phyloP scores from a whole-genome alignment of 2,797 vertebrate species.

The Macrochelys suwanniensis region DNA sequence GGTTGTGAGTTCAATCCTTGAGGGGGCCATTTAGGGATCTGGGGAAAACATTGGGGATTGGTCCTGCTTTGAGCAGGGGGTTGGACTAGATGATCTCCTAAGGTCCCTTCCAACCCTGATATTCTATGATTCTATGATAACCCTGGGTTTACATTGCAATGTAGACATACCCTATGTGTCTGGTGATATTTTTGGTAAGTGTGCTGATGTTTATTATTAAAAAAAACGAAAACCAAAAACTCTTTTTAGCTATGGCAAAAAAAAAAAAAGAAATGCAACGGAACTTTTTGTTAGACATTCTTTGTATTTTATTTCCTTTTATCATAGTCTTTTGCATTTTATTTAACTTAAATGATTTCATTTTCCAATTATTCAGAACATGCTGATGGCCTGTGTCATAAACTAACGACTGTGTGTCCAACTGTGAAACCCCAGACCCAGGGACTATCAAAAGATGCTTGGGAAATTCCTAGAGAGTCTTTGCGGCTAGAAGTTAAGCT shows the following conservation, averaged over 20 bases:
- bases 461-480: constrained; percentile 97
- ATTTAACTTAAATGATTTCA: background rate
- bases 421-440: constrained; percentile 97
- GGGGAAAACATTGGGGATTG: no score
- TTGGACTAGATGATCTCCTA: no score
- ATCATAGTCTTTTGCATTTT: background rate
- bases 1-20: no score
- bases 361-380: constrained; percentile 86
- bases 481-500: constrained; percentile 94
- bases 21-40: no score
- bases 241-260: background rate
- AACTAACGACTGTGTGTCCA: constrained; percentile 93
- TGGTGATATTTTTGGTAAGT: background rate
- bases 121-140: no score
- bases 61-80: no score
- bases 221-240: no score
- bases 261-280: background rate
- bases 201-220: background rate
- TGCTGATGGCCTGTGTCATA: constrained; percentile 95
- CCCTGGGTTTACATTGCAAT: background rate
- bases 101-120: no score
- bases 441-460: constrained; percentile 95
- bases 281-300: background rate
- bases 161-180: background rate
- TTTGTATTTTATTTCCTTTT: background rate